Conservation (phyloP, 2,113 vertebrate species). For the Cyprinodon variegatus region DNA sequence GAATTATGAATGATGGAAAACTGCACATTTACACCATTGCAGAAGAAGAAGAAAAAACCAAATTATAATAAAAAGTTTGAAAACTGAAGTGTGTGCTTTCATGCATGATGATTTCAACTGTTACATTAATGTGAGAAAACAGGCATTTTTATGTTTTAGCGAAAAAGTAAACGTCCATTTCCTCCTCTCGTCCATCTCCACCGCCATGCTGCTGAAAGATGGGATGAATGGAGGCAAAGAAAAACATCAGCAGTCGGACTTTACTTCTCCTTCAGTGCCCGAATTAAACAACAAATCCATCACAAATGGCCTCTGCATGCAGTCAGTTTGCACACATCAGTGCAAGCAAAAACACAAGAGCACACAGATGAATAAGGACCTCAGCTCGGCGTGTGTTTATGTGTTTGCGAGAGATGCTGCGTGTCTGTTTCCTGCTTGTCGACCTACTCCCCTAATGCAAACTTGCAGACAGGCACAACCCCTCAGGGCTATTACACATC, state of each 20-base stretch:
- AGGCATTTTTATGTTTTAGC: background rate
- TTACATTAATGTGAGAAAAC: background rate
- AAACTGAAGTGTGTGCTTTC: background rate
- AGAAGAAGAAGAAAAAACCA: background rate
- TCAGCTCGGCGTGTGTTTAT: slow-evolving; percentile 36
- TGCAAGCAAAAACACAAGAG: slow-evolving; percentile 4
- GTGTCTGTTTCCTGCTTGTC: slow-evolving; percentile 50
- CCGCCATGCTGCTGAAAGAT: background rate
- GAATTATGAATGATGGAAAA: background rate
- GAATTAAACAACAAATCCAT: slow-evolving; percentile 12
- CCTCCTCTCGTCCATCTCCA: background rate
- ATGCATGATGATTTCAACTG: background rate
- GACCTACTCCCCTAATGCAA: slow-evolving; percentile 2
- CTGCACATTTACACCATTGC: background rate
- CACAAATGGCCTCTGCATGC: background rate
- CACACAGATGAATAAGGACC: background rate
- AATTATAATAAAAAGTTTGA: background rate
- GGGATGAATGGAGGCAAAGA: background rate
- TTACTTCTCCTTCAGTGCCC: slow-evolving; percentile 27
- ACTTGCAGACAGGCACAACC: slow-evolving; percentile 19
- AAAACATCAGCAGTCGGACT: slow-evolving; percentile 23
- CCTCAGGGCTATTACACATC: slow-evolving; percentile 36
- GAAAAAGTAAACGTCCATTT: background rate
- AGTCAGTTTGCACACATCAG: slow-evolving; percentile 1
- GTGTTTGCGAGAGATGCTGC: slow-evolving; percentile 44